Conservation (phyloP, 2,113 vertebrate species). For the Percopsis transmontana region DNA sequence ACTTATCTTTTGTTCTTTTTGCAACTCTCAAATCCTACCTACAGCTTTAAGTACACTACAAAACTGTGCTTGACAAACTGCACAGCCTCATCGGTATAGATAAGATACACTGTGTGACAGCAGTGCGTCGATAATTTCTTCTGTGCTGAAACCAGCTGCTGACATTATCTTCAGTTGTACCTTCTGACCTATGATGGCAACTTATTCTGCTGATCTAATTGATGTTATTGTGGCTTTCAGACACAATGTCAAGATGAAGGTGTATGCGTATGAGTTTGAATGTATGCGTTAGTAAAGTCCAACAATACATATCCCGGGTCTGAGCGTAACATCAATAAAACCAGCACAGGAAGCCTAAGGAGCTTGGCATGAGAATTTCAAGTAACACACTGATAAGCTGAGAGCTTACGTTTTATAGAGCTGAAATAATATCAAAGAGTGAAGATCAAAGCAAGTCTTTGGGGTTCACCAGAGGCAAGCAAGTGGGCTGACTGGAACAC, state of each 20-base stretch:
- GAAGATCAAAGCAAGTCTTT: constrained; percentile 33
- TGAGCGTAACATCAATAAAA: constrained; percentile 37
- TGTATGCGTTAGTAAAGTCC: constrained; percentile 18
- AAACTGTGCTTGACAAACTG: too few relatives aligned
- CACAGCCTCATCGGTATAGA: too few relatives aligned
- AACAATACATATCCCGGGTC: constrained; percentile 13
- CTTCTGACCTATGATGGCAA: background rate
- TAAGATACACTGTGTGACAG: too few relatives aligned
- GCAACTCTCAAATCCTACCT: too few relatives aligned
- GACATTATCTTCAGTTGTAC: background rate
- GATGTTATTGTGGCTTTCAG: background rate
- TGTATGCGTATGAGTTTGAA: background rate
- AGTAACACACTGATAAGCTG: background rate
- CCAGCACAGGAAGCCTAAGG: constrained; percentile 43
- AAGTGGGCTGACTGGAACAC: constrained; percentile 18
- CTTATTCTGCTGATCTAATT: background rate
- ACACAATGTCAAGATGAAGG: background rate
- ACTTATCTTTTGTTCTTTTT: too few relatives aligned
- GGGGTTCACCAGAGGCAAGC: constrained; percentile 2
- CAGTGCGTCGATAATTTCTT: too few relatives aligned
- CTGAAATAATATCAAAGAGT: constrained; percentile 33
- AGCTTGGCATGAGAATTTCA: constrained; percentile 27
- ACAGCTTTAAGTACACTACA: too few relatives aligned
- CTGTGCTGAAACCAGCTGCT: too few relatives aligned
- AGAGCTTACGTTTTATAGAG: constrained; percentile 13